These are phyloP conservation scores for Lasiurus cinereus DNA, from an alignment of 2,113 vertebrate species.

Conservation along the genomic window DNA sequence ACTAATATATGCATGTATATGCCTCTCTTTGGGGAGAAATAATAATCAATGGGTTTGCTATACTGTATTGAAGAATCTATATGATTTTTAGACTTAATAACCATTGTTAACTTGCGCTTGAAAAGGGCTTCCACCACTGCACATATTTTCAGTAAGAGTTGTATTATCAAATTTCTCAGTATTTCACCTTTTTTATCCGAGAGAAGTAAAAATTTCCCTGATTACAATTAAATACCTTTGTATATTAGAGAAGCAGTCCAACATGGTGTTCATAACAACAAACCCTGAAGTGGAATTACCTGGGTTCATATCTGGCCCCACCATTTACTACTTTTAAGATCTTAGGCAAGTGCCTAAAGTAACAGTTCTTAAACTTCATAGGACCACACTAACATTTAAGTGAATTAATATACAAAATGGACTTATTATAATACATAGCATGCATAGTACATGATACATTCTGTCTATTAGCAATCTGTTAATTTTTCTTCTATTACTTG, in stretches of 20 bases:
- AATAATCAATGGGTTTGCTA: background rate
- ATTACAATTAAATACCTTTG: background rate
- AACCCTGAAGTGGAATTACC: background rate
- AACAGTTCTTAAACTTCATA: background rate
- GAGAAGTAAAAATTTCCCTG: background rate
- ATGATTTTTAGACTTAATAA: background rate
- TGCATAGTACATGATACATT: slow-evolving; percentile 12
- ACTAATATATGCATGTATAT: background rate
- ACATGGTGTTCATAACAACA: background rate
- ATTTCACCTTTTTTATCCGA: background rate
- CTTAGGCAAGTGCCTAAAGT: background rate
- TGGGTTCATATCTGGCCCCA: background rate
- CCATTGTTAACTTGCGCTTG: background rate
- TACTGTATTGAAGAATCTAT: background rate
- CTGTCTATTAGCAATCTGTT: background rate
- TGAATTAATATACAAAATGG: background rate
- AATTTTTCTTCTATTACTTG: background rate
- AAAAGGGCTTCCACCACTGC: background rate
- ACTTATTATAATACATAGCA: background rate
- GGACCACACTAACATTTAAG: background rate
- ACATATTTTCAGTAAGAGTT: background rate
- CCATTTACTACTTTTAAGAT: background rate
- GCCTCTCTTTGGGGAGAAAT: background rate
- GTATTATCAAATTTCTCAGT: background rate
- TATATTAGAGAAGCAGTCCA: background rate